Percentiles rank a stretch among this genome's conserved stretches.
Conservation (phyloP, 2,888 invertebrate species). For the Drosophila emarginata region DNA sequence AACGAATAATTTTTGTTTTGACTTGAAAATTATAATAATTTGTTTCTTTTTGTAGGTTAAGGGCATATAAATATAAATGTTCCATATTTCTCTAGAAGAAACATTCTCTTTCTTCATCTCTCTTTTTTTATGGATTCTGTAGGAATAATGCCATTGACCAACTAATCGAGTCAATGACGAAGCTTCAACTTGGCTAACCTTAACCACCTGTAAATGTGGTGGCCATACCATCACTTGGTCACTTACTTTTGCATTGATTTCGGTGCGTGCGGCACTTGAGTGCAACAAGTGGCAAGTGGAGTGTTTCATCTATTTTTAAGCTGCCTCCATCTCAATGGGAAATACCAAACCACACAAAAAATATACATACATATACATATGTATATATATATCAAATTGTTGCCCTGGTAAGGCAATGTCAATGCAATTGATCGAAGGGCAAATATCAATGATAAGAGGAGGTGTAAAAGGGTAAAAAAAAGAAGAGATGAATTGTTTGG, state of each 20-base stretch:
- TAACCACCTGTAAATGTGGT: constrained; percentile 7
- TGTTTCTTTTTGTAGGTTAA: constrained; percentile 62
- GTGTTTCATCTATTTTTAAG: constrained; percentile 70
- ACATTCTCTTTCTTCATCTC: not conserved
- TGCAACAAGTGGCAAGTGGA: constrained; percentile 76
- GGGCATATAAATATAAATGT: constrained; percentile 41
- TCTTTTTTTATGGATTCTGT: not conserved
- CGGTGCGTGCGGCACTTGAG: constrained; percentile 62
- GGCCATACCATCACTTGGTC: constrained; percentile 18
- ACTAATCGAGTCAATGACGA: constrained; percentile 74
- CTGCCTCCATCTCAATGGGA: constrained; percentile 51
- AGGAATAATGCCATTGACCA: constrained; percentile 62
- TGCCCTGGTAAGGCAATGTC: constrained; percentile 27
- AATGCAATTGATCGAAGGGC: constrained; percentile 61
- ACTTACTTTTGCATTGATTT: constrained; percentile 52
- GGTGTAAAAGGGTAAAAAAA: constrained; percentile 34
- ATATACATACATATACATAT: not conserved
- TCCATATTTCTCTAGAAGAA: not conserved
- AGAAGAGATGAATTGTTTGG: constrained; percentile 11
- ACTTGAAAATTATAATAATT: constrained; percentile 65
- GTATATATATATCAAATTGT: constrained; percentile 8
- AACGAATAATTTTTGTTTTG: constrained; percentile 48
- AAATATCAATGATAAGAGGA: constrained; percentile 58
- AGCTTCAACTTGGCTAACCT: constrained; percentile 55
- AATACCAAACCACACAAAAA: constrained; percentile 49